Percentiles rank a stretch among this genome's conserved stretches.
Evolutionary conservation across 2,113 vertebrate species (phyloP).

Genomic region (Dipodomys ordii): DNA sequence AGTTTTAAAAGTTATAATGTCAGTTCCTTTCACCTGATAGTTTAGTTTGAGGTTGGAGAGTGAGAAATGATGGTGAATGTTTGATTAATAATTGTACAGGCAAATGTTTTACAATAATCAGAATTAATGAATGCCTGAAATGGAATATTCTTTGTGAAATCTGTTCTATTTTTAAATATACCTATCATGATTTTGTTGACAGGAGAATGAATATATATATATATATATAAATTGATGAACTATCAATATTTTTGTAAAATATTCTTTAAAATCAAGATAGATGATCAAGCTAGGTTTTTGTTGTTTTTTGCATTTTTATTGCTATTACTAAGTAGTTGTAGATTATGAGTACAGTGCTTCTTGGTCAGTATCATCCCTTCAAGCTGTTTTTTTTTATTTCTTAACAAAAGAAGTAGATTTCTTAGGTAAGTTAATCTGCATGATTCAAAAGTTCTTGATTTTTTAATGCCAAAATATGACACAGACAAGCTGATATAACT

Average conservation of each 20-base stretch:
- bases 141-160: conserved; percentile 29
- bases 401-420: conserved; percentile 40
- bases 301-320: background rate
- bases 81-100: background rate
- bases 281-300: background rate
- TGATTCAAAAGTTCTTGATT: conserved; percentile 36
- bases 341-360: no score
- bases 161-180: conserved; percentile 34
- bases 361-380: no score
- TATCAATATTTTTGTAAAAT: conserved; percentile 19
- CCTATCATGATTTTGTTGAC: conserved; percentile 32
- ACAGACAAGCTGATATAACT: conserved; percentile 12
- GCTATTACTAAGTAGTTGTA: no score
- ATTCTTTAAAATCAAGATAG: conserved; percentile 30
- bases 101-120: conserved; percentile 27
- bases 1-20: background rate
- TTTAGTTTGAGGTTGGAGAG: background rate
- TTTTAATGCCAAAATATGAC: conserved; percentile 46
- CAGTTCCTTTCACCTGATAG: background rate
- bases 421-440: background rate
- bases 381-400: no score
- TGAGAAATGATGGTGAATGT: conserved; percentile 18
- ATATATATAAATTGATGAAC: background rate
- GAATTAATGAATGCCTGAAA: conserved; percentile 13
- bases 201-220: background rate